phyloP scores from a whole-genome alignment of 2,113 vertebrate species.

The Gymnocephalus cernua region DNA sequence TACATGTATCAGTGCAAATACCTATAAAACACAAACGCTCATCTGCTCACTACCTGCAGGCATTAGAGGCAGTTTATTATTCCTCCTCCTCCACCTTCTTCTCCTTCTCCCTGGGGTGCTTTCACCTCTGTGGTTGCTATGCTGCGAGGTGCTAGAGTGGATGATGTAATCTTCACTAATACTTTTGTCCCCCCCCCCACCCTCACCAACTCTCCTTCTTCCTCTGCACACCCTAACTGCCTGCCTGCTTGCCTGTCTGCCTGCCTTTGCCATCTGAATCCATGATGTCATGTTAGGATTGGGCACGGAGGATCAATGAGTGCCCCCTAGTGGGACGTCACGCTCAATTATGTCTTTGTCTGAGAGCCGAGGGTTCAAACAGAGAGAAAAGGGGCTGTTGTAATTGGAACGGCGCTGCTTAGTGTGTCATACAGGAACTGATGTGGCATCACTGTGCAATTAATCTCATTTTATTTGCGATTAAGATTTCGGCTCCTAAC shows the following conservation, averaged over 20 bases:
- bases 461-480: no score
- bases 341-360: slow-evolving; percentile 73
- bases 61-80: slow-evolving; percentile 65
- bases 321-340: slow-evolving; percentile 80
- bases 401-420: slow-evolving; percentile 33
- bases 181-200: slow-evolving; percentile 47
- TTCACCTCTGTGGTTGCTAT: slow-evolving; percentile 81
- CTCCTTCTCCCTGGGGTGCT: slow-evolving; percentile 70
- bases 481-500: no score
- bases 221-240: slow-evolving; percentile 50
- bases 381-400: slow-evolving; percentile 17
- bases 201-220: slow-evolving; percentile 35
- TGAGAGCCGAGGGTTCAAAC: slow-evolving; percentile 65
- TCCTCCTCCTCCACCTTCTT: slow-evolving; percentile 49
- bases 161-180: slow-evolving; percentile 81
- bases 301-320: slow-evolving; percentile 72
- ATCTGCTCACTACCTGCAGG: slow-evolving; percentile 51
- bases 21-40: not conserved
- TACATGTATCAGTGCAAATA: not conserved
- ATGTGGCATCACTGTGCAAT: slow-evolving; percentile 21
- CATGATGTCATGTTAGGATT: slow-evolving; percentile 81
- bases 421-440: slow-evolving; percentile 12
- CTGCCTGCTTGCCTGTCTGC: slow-evolving; percentile 49
- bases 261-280: slow-evolving; percentile 75
- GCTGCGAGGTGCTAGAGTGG: slow-evolving; percentile 74